These are phyloP conservation scores for Terrapene triunguis DNA, from an alignment of 2,113 vertebrate genomes.

Conservation along the genomic window DNA sequence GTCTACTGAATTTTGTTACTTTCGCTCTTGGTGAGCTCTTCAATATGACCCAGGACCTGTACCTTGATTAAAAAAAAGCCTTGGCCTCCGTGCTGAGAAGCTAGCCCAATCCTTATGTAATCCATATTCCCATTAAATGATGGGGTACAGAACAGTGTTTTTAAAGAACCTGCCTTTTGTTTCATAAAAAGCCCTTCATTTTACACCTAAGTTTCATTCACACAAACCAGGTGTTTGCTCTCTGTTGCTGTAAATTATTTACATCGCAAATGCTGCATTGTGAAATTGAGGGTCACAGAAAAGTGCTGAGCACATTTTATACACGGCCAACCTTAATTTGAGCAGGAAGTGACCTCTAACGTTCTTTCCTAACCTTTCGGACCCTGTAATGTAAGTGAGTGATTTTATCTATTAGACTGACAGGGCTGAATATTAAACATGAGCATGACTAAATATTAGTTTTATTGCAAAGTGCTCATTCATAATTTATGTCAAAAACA, in stretches of 20 bases:
- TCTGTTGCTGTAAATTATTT: background rate
- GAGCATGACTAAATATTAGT: background rate
- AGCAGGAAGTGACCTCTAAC: background rate
- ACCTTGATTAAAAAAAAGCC: background rate
- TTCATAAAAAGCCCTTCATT: background rate
- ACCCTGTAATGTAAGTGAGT: background rate
- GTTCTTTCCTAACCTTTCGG: background rate
- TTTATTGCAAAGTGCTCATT: background rate
- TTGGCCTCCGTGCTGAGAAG: background rate
- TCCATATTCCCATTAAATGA: background rate
- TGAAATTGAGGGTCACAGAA: background rate
- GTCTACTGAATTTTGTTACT: background rate
- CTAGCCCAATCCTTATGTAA: background rate
- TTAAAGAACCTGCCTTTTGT: background rate
- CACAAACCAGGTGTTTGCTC: background rate
- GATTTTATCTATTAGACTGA: background rate
- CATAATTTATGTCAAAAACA: slow-evolving; percentile 3
- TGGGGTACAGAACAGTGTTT: background rate
- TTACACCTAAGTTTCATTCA: background rate
- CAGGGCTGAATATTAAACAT: background rate
- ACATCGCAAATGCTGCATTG: background rate
- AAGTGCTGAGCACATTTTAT: background rate
- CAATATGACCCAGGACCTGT: background rate
- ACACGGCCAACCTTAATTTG: background rate
- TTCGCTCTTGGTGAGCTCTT: background rate